Conservation (phyloP, 2,797 vertebrate genomes). For the Melanotaenia maccullochi region DNA sequence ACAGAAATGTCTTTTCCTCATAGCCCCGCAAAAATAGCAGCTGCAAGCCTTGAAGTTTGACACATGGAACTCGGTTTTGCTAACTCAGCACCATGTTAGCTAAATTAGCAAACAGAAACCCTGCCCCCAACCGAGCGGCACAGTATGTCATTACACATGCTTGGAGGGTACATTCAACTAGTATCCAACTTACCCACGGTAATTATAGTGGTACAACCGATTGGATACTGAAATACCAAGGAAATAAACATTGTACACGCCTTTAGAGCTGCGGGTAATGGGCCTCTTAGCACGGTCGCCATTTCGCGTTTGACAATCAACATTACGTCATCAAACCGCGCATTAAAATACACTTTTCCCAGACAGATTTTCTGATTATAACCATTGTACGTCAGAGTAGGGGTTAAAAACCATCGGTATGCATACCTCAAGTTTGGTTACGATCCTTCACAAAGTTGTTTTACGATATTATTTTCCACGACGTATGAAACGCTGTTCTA, state of each 20-base stretch:
- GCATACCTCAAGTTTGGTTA: constrained; percentile 71
- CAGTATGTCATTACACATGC: neutral
- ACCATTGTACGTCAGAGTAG: constrained; percentile 1
- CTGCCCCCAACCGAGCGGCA: neutral
- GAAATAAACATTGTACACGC: constrained; percentile 1
- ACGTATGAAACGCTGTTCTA: constrained; percentile 73
- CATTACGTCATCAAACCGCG: constrained; percentile 97
- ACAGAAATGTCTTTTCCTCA: neutral
- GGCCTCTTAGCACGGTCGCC: constrained; percentile 80
- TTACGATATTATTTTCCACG: constrained; percentile 61
- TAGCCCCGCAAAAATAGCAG: neutral
- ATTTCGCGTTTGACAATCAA: constrained; percentile 83
- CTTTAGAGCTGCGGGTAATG: constrained; percentile 30
- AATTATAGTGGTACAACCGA: neutral
- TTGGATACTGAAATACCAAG: neutral
- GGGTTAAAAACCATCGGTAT: constrained; percentile 18
- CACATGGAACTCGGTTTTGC: constrained; percentile 3
- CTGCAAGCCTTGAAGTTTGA: neutral
- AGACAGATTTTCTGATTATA: constrained; percentile 55
- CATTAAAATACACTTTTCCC: constrained; percentile 91
- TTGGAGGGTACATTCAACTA: accelerated
- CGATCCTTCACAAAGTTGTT: constrained; percentile 62
- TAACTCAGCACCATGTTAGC: constrained; percentile 44
- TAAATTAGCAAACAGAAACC: constrained; percentile 32
- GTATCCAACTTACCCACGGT: constrained; percentile 34